Percentiles rank a stretch among this genome's conserved stretches.
These are phyloP conservation scores for Phrynocephalus guinanensis DNA, from an alignment of 2,797 vertebrate species.

Conservation along the genomic window DNA sequence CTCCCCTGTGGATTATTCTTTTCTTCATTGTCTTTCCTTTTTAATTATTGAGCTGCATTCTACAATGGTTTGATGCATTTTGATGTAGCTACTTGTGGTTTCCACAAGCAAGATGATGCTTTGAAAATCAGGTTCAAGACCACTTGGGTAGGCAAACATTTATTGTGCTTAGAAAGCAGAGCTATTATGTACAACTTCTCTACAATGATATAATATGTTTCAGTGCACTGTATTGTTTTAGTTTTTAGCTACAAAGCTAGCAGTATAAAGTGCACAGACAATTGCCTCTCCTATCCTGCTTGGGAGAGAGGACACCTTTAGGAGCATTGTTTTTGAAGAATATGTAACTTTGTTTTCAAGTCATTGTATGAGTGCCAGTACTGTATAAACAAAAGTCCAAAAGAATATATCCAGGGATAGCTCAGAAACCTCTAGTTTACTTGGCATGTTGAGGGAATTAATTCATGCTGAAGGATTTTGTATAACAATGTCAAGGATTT, in stretches of 20 bases:
- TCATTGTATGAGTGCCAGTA: neutral
- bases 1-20: conserved; percentile 20
- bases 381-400: neutral
- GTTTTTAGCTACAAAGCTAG: neutral
- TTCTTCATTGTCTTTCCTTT: conserved; percentile 17
- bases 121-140: neutral
- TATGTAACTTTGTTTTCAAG: neutral
- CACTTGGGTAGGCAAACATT: neutral
- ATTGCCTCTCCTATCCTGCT: neutral
- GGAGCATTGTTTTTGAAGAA: neutral
- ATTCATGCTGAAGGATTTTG: too few relatives aligned
- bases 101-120: neutral
- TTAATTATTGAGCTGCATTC: conserved; percentile 44
- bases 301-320: neutral
- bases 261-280: neutral
- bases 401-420: too few relatives aligned
- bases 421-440: too few relatives aligned
- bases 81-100: conserved; percentile 26
- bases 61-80: conserved; percentile 8
- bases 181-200: accelerated
- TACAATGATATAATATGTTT: accelerated
- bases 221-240: neutral
- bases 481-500: too few relatives aligned
- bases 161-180: accelerated
- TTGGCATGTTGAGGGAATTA: too few relatives aligned